These are phyloP conservation scores for Hirudo medicinalis DNA, from an alignment of 1,140 invertebrate species.

Conservation along the genomic window DNA sequence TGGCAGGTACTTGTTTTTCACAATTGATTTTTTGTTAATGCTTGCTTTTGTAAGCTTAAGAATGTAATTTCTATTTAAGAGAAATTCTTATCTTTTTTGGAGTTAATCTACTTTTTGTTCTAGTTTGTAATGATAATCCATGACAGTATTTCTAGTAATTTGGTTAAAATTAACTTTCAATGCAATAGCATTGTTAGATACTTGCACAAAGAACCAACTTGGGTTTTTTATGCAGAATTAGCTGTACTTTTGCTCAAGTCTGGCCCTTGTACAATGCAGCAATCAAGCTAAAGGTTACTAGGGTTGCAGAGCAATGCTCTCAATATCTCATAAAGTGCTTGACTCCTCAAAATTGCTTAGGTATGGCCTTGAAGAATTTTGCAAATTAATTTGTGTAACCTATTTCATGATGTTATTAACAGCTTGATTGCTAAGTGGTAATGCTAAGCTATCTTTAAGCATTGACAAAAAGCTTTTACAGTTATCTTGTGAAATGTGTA, in stretches of 20 bases:
- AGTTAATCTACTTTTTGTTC: neutral
- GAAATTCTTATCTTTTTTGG: neutral
- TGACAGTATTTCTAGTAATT: neutral
- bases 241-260: conserved; percentile 48
- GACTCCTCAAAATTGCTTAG: conserved; percentile 55
- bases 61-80: neutral
- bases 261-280: conserved; percentile 62
- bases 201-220: too few relatives aligned
- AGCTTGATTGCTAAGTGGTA: neutral
- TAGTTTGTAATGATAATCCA: neutral
- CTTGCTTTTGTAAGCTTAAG: neutral
- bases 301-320: conserved; percentile 56
- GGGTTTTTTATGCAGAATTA: conserved; percentile 43
- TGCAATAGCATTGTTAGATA: too few relatives aligned
- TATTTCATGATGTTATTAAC: neutral
- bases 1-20: conserved; percentile 38
- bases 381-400: neutral
- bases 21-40: neutral
- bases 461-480: neutral
- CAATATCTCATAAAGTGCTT: conserved; percentile 55
- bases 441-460: neutral
- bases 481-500: too few relatives aligned
- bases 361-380: conserved; percentile 27
- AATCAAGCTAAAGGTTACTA: conserved; percentile 56
- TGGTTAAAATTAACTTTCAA: neutral